Base-by-base conservation (phyloP, 2,797 vertebrate species). In the Glossophaga mutica region DNA sequence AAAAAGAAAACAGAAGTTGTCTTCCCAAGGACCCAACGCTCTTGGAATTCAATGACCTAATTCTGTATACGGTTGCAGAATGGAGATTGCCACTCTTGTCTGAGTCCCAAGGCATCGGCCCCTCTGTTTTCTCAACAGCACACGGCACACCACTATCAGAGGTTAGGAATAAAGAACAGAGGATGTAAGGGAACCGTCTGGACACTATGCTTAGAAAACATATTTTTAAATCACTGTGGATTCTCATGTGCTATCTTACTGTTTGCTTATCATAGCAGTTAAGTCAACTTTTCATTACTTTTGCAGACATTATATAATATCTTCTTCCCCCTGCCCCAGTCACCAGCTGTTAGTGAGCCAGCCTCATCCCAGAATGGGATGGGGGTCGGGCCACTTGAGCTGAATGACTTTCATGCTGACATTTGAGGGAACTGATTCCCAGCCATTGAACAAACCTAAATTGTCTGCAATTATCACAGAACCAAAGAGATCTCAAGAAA, bases 41-140 rank as follows among this genome's bases (percentile, higher is more conserved):
- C 57, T 94, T 91, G 79, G 96, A 97, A 97, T 97, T 81, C 90
- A 26, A 77, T 97, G 93, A 96, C 82, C 94, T 97, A 92, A 96
- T 93, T 50, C 92, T 39, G 42, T 70, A 22, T 37, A 44, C 71
- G 34, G 10, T 34, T 71, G 32, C 29, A 39, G 29, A 2, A 12
- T 0, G 14, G 44, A 77, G 86, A 91, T 76, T 46, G 32, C 34
- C 52, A 67, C 34, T 74, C 87, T 84, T 21, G 82, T 94, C 95
- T 79, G 76, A 39, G 3, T 88, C 15, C 67, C 34, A 29, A 22
- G 62, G 74, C 85, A n/a, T 19, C 0, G 0, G 3, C 29, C 29
- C 32, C 65, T 44, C 73, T 92, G 88, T 62, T 92, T 89, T 59
- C 73, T 52, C 74, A 71, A 4, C 4, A 55, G 37, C 32, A 10